These are phyloP conservation scores for Poecilia velifera DNA, from an alignment of 2,797 vertebrate genomes.

Conservation along the genomic window DNA sequence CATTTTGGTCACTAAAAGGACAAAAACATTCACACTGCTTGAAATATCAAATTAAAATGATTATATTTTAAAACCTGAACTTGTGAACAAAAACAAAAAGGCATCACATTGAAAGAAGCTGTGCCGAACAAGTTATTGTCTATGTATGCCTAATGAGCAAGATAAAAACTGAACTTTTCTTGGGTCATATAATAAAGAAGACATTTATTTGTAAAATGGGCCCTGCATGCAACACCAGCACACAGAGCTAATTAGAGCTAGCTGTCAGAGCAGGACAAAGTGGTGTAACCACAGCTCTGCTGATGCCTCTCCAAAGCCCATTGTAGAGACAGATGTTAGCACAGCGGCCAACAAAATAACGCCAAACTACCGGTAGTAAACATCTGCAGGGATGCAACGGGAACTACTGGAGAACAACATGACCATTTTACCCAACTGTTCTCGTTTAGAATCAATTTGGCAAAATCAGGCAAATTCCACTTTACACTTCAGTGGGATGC, in stretches of 20 bases:
- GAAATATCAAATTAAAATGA: background rate
- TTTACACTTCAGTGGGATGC: background rate
- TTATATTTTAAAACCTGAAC: background rate
- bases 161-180: slow-evolving; percentile 26
- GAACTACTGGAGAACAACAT: background rate
- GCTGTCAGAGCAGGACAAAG: slow-evolving; percentile 35
- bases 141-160: slow-evolving; percentile 14
- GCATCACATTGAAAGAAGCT: slow-evolving; percentile 28
- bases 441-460: no score
- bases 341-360: background rate
- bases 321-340: slow-evolving; percentile 22
- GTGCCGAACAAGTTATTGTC: slow-evolving; percentile 24
- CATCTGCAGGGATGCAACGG: slow-evolving; percentile 8
- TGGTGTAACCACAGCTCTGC: slow-evolving; percentile 17
- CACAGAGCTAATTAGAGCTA: slow-evolving; percentile 39
- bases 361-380: slow-evolving; percentile 28
- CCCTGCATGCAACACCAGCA: slow-evolving; percentile 21
- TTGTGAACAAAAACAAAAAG: background rate
- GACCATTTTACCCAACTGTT: no score
- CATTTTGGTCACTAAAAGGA: background rate
- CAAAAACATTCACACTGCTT: background rate
- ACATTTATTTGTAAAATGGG: slow-evolving; percentile 8
- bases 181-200: slow-evolving; percentile 4
- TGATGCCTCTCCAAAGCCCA: slow-evolving; percentile 28
- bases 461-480: background rate